Evolutionary conservation across 2,797 vertebrate genomes (phyloP).

Genomic region (Aldrovandia affinis): DNA sequence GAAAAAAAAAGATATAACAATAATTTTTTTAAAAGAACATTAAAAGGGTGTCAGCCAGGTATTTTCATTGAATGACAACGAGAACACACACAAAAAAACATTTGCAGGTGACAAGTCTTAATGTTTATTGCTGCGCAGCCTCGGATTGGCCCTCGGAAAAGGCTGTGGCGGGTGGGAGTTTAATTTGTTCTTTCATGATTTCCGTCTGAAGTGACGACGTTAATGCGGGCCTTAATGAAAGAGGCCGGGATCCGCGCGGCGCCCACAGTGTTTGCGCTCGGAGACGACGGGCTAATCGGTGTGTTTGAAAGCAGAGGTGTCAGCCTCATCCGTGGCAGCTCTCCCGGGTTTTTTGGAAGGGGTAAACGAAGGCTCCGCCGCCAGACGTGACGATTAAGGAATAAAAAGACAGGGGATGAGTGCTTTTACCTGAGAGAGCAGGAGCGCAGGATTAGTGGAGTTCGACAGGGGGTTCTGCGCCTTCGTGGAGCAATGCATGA

Average conservation of each 20-base stretch:
- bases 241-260: background rate
- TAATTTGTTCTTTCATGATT: constrained; percentile 15
- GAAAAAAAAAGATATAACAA: background rate
- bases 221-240: constrained; percentile 10
- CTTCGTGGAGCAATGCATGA: background rate
- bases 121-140: constrained; percentile 62
- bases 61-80: constrained; percentile 56
- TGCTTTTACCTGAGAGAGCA: background rate
- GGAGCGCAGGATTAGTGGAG: background rate
- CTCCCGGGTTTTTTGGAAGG: background rate
- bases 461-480: background rate
- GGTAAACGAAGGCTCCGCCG: background rate
- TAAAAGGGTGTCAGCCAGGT: constrained; percentile 5
- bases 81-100: constrained; percentile 52
- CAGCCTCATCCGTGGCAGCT: background rate
- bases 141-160: constrained; percentile 54
- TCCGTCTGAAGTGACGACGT: background rate
- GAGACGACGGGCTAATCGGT: constrained; percentile 15
- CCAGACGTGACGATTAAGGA: background rate
- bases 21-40: background rate
- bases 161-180: constrained; percentile 47
- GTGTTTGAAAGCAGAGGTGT: constrained; percentile 12
- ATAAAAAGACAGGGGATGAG: background rate
- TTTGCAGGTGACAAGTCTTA: constrained; percentile 61
- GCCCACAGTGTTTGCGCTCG: background rate